Evolutionary conservation across 2,888 invertebrate species (phyloP).

Genomic region (Calliopum simillimum): DNA sequence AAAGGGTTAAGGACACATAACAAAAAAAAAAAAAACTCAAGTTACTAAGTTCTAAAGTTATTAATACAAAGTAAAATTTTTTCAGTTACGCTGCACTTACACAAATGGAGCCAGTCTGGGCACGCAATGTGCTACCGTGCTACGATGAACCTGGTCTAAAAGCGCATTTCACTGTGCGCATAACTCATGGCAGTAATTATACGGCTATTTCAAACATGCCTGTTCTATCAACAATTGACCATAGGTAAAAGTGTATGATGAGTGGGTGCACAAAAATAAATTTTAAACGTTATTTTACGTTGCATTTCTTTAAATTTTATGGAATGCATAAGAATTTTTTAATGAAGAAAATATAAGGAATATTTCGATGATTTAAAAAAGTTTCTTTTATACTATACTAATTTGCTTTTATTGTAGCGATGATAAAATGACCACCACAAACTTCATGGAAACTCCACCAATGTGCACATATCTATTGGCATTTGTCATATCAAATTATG

Average conservation of each 20-base stretch:
- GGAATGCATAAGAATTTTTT: too few relatives aligned
- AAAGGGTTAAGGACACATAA: too few relatives aligned
- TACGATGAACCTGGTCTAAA: constrained; percentile 81
- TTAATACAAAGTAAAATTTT: too few relatives aligned
- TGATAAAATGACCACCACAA: constrained; percentile 43
- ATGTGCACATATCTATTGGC: constrained; percentile 86
- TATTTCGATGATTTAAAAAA: too few relatives aligned
- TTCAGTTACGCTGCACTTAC: constrained; percentile 71
- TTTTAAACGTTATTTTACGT: too few relatives aligned
- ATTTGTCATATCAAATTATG: constrained; percentile 76
- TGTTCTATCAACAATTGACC: constrained; percentile 36
- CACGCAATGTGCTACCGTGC: constrained; percentile 79
- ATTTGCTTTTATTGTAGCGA: neutral
- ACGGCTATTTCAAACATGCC: constrained; percentile 66
- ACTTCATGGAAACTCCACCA: constrained; percentile 69
- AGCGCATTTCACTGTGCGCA: constrained; percentile 74
- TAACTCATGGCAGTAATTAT: constrained; percentile 70
- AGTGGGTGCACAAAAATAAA: neutral
- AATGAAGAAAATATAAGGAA: too few relatives aligned
- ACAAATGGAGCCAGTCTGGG: constrained; percentile 76
- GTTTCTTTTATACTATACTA: constrained; percentile 42
- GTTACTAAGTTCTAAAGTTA: too few relatives aligned
- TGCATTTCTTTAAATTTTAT: too few relatives aligned
- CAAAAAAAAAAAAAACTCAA: too few relatives aligned
- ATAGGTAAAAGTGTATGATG: too few relatives aligned